A percentile compares a stretch with the other conserved stretches of the same genome.
Evolutionary conservation across 2,113 vertebrate genomes (phyloP).

Genomic region (Amphiprion ocellaris): DNA sequence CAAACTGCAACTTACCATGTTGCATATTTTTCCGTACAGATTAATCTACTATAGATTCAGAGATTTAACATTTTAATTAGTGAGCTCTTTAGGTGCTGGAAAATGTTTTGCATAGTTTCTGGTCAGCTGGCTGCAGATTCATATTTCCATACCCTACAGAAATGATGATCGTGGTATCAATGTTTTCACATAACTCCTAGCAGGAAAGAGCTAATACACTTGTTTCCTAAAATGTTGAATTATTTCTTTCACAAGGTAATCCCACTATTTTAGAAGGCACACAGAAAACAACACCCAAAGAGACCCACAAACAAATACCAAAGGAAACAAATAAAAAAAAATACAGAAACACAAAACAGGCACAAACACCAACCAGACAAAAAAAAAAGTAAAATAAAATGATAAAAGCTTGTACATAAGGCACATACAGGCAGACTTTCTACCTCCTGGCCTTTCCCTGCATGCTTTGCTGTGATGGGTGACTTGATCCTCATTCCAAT

Average conservation of each 20-base stretch:
- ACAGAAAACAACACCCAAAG: not conserved
- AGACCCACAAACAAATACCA: not conserved
- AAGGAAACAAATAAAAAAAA: not conserved
- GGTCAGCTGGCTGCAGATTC: not conserved
- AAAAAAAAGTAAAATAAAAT: not conserved
- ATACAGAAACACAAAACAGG: conserved; percentile 9
- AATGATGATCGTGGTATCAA: conserved; percentile 7
- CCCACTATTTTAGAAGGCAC: not conserved
- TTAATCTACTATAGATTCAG: not conserved
- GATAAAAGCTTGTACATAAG: conserved; percentile 22
- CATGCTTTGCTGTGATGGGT: conserved; percentile 69
- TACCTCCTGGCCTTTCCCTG: conserved; percentile 64
- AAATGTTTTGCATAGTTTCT: not conserved
- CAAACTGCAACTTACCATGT: not conserved
- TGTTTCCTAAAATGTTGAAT: conserved; percentile 1
- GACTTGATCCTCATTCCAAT: conserved; percentile 74
- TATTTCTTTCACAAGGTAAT: conserved; percentile 7
- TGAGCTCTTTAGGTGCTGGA: not conserved
- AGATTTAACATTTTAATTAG: not conserved
- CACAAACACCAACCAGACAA: not conserved
- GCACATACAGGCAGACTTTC: conserved; percentile 36
- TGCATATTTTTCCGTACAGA: not conserved
- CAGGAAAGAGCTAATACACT: not conserved
- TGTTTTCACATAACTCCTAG: not conserved
- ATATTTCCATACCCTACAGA: not conserved